These are phyloP conservation scores for Stomatorhinus ivindoensis DNA, from an alignment of 2,113 vertebrate species.

Conservation along the genomic window DNA sequence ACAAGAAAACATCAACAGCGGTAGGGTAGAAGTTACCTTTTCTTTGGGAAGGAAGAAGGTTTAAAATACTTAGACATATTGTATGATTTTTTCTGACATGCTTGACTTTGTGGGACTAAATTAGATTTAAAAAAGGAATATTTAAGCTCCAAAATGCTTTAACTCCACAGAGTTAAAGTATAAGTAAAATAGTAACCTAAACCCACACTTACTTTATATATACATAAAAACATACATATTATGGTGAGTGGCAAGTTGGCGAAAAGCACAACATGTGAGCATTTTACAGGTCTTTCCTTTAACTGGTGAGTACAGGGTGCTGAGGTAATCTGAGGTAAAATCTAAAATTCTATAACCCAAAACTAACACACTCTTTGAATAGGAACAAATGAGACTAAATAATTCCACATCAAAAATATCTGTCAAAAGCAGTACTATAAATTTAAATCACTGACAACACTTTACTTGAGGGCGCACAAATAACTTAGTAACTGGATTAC, in stretches of 20 bases:
- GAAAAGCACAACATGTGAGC: not conserved
- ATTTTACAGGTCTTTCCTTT: not conserved
- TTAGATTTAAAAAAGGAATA: not conserved
- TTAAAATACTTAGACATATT: not conserved
- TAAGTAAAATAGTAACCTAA: not conserved
- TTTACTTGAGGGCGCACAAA: not conserved
- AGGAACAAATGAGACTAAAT: not conserved
- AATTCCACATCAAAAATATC: not conserved
- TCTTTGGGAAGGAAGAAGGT: not conserved
- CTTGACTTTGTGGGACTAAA: not conserved
- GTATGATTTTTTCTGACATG: not conserved
- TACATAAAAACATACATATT: not conserved
- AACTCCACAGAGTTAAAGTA: not conserved
- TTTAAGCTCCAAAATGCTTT: not conserved
- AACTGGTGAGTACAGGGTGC: not conserved
- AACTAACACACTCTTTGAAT: not conserved
- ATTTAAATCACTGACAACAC: not conserved
- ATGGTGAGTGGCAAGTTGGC: not conserved
- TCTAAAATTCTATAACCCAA: not conserved
- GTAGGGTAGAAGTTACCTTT: not conserved
- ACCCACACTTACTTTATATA: not conserved
- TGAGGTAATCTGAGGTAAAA: not conserved
- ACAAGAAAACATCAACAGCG: not conserved
- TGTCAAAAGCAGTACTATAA: not conserved
- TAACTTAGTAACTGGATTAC: not conserved